Conservation (phyloP, 2,113 vertebrate genomes). For the Saguinus imperator region DNA sequence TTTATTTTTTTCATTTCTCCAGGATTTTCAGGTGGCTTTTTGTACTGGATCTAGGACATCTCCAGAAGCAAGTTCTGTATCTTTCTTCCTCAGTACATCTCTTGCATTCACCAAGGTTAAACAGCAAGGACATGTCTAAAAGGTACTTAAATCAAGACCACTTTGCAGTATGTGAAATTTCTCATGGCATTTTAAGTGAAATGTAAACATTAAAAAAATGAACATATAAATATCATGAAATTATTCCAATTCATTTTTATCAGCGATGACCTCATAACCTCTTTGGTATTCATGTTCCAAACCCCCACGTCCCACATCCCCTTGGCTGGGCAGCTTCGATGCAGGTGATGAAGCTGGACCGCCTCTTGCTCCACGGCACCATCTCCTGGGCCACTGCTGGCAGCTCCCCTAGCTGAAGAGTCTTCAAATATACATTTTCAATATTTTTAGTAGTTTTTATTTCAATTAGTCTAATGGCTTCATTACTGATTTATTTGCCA, state of each 20-base stretch:
- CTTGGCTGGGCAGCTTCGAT: background rate
- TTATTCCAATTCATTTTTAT: background rate
- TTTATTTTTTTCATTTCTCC: slow-evolving; percentile 90
- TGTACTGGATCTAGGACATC: slow-evolving; percentile 84
- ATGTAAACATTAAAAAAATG: background rate
- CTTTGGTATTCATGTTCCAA: background rate
- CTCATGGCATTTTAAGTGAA: background rate
- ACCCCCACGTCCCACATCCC: background rate
- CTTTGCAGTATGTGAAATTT: background rate
- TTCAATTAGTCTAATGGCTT: background rate
- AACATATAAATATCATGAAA: background rate
- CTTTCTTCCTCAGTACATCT: background rate
- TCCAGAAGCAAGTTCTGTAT: background rate
- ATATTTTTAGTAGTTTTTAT: background rate
- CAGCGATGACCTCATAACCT: background rate
- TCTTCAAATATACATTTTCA: background rate
- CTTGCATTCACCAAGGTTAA: background rate
- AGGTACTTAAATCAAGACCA: background rate
- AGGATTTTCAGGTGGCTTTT: slow-evolving; percentile 89
- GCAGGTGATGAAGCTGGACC: background rate
- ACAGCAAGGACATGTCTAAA: background rate
- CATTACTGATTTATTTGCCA: background rate
- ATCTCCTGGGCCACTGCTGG: background rate
- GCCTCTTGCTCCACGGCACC: background rate
- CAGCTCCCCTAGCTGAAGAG: background rate